phyloP scores from a whole-genome alignment of 2,797 vertebrate genomes.

The Crenichthys baileyi region DNA sequence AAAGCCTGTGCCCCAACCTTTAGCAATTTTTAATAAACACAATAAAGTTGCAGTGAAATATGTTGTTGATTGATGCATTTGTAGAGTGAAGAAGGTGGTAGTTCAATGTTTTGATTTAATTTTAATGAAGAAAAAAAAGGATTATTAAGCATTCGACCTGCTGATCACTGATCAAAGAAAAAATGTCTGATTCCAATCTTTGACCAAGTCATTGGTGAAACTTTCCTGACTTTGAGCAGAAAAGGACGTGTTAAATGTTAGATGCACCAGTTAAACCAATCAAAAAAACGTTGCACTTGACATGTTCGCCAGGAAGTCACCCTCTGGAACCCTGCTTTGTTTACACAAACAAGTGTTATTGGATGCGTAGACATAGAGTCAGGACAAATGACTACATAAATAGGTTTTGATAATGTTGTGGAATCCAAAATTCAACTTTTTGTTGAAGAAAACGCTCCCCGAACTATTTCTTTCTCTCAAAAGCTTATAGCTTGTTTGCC shows the following conservation, averaged over 20 bases:
- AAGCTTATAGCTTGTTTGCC: slow-evolving; percentile 46
- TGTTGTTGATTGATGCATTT: background rate
- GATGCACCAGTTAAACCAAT: background rate
- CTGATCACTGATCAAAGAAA: background rate
- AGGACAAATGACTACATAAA: background rate
- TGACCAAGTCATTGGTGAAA: background rate
- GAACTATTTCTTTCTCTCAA: slow-evolving; percentile 2
- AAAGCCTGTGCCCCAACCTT: background rate
- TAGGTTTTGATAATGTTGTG: background rate
- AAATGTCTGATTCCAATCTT: background rate
- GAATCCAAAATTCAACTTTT: slow-evolving; percentile 18
- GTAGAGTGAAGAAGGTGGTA: background rate
- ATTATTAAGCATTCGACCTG: background rate
- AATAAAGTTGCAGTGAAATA: background rate
- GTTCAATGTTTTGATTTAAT: background rate
- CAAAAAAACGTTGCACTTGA: background rate
- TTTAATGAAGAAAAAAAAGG: background rate
- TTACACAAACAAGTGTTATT: background rate
- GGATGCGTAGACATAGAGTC: background rate
- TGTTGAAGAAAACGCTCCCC: too few species aligned
- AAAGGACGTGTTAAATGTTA: background rate
- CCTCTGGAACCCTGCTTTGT: background rate
- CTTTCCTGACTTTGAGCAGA: background rate
- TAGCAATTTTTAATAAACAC: too few species aligned
- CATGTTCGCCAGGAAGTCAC: background rate